Base-by-base conservation (phyloP, 1,140 invertebrate species). In the Drosophila tristis region DNA sequence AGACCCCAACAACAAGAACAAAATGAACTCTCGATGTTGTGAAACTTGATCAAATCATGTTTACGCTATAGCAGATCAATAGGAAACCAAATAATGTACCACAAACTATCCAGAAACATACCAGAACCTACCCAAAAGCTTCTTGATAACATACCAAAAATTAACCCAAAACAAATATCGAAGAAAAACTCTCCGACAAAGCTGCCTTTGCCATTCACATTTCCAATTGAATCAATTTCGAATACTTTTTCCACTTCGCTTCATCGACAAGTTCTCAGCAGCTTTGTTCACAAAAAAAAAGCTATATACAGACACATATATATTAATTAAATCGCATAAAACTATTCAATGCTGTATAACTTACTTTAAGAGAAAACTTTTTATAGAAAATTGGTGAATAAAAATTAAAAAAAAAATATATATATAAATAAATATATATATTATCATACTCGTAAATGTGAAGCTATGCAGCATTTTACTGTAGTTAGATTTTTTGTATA, bases 21-120 rank as follows among this genome's bases (percentile, higher is more conserved):
- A 90, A 85, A 91, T 80, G 89, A 91, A 91, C 90, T 91, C 90
- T 91, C 80, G 90, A 91, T 91, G 90, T 91, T 91, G 90, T 91
- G 90, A 91, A 86, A 90, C 87, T 91, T 90, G 90, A 91, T 91
- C 57, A 90, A 91, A 91, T 91, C 90, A 91, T 86, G 82, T 90
- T 91, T 84, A 91, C 78, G 79, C 75, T 89, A 85, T 80, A 77
- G 57, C 61, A 64, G 62, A 75, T 74, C 61, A 55, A 62, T 57
- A 68, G 13, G 44, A 68, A 66, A 15, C 60, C 67, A 68, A 74
- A 49, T 51, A 53, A 80, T 78, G 66, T 63, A 65, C 58, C 72
- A 39, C 35, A 39, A 13, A 39, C 35, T 70, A 85, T 54, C 63
- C 67, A 77, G 54, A 63, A 75, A 66, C 44, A 74, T 79, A 55